phyloP scores from a whole-genome alignment of 2,888 invertebrate genomes.

The Volucella zonaria region DNA sequence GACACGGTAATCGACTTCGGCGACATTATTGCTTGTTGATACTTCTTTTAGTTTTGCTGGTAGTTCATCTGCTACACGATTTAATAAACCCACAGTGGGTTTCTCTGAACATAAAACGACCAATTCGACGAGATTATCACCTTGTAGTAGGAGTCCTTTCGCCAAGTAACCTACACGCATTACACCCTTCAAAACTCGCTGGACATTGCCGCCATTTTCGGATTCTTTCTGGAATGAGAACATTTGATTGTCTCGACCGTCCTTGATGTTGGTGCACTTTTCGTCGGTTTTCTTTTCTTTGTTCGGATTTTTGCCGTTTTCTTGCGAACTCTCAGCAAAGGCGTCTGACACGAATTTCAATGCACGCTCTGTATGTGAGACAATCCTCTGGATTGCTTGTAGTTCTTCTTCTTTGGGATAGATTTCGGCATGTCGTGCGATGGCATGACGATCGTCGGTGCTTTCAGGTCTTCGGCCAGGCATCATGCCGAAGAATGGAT shows the following conservation, averaged over 20 bases:
- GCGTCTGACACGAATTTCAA: conserved; percentile 97
- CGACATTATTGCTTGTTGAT: conserved; percentile 86
- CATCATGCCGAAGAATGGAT: conserved; percentile 84
- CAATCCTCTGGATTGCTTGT: conserved; percentile 94
- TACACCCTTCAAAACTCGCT: conserved; percentile 94
- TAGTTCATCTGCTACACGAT: conserved; percentile 92
- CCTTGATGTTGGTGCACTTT: conserved; percentile 83
- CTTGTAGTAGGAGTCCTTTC: conserved; percentile 92
- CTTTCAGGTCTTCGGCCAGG: conserved; percentile 92
- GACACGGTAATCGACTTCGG: conserved; percentile 87
- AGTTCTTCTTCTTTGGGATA: conserved; percentile 96
- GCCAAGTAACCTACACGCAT: conserved; percentile 97
- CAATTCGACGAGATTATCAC: conserved; percentile 94
- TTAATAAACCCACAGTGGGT: conserved; percentile 93
- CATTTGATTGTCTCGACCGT: conserved; percentile 92
- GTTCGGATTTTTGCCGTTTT: conserved; percentile 76
- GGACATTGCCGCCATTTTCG: conserved; percentile 84
- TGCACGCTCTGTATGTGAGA: conserved; percentile 95
- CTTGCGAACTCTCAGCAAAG: conserved; percentile 85
- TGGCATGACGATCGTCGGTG: conserved; percentile 97
- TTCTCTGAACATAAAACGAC: conserved; percentile 97
- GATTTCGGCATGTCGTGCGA: conserved; percentile 95
- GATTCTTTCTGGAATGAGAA: conserved; percentile 89
- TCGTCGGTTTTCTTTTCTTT: conserved; percentile 82
- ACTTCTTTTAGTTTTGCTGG: conserved; percentile 90